Evolutionary conservation across 2,113 vertebrate genomes (phyloP).

Genomic region (Gopherus flavomarginatus): DNA sequence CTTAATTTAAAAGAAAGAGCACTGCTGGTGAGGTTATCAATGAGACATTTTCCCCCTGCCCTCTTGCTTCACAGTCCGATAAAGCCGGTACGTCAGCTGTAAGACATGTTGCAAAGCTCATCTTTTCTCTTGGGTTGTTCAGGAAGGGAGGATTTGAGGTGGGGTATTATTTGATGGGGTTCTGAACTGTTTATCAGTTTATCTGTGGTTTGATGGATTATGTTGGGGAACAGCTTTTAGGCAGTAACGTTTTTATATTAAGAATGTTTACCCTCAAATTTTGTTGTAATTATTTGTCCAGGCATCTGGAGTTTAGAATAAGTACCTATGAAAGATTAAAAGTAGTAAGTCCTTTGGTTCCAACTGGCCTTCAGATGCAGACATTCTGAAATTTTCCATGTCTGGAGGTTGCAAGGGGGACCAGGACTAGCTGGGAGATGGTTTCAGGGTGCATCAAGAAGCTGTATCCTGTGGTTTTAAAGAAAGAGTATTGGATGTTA

Average conservation of each 20-base stretch:
- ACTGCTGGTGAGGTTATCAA: not conserved
- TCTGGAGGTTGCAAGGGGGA: conserved; percentile 1
- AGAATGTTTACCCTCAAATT: not conserved
- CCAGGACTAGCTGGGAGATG: not conserved
- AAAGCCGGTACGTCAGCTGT: not conserved
- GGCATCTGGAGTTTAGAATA: not conserved
- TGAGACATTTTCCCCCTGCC: not conserved
- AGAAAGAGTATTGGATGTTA: conserved; percentile 10
- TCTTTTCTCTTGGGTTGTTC: not conserved
- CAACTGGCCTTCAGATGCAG: not conserved
- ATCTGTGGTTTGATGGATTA: not conserved
- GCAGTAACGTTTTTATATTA: not conserved
- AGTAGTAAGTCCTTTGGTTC: not conserved
- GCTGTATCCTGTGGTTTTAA: not conserved
- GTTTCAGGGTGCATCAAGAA: not conserved
- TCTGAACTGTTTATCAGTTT: not conserved
- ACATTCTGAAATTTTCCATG: not conserved
- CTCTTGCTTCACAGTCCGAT: not conserved
- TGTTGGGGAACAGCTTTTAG: not conserved
- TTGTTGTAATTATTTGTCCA: not conserved
- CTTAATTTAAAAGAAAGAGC: not conserved
- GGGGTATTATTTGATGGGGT: not conserved
- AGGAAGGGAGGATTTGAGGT: not conserved
- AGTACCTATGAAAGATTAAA: not conserved
- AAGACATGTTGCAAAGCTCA: not conserved